These are phyloP conservation scores for Apis florea DNA, from an alignment of 1,140 invertebrate genomes.

Conservation along the genomic window DNA sequence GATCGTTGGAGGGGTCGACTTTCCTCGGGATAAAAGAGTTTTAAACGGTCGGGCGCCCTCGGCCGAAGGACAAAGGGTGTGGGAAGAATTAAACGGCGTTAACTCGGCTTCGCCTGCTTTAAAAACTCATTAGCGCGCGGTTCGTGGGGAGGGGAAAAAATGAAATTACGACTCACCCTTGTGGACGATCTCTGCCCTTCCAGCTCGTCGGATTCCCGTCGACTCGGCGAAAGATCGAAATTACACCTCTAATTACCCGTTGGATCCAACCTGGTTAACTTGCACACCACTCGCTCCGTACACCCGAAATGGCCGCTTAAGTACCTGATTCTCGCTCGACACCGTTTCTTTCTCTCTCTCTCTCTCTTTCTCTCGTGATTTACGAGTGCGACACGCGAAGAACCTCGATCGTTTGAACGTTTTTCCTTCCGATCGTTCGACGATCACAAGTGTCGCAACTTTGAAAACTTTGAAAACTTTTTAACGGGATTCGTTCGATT, in stretches of 20 bases:
- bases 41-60: background rate
- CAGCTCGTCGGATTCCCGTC: background rate
- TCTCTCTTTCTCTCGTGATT: background rate
- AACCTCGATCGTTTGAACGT: conserved; percentile 7
- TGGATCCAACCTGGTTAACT: background rate
- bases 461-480: no score
- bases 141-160: conserved; percentile 38
- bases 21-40: no score
- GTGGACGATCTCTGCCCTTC: background rate
- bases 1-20: no score
- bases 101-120: conserved; percentile 28
- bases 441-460: no score
- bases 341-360: background rate
- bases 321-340: conserved; percentile 8
- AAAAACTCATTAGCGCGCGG: conserved; percentile 45
- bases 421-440: background rate
- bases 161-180: conserved; percentile 47
- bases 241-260: conserved; percentile 39
- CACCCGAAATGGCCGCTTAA: background rate
- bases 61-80: background rate
- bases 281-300: background rate
- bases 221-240: conserved; percentile 27
- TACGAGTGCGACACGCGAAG: background rate
- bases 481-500: no score
- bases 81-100: background rate